These are phyloP conservation scores for Eolophus roseicapilla DNA, from an alignment of 2,113 vertebrate species.

Conservation along the genomic window DNA sequence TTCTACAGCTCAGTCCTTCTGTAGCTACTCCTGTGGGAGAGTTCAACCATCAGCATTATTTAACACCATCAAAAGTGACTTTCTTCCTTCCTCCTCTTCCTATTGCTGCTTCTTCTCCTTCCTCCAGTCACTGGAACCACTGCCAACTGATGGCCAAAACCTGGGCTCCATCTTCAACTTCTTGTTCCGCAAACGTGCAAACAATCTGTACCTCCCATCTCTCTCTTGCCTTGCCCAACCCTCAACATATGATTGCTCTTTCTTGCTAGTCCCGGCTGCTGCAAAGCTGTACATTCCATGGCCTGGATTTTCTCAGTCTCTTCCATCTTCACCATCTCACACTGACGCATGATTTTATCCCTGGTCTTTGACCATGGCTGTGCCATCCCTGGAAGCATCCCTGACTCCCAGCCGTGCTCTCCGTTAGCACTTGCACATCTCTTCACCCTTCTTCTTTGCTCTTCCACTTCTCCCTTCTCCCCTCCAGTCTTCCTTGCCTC, in stretches of 20 bases:
- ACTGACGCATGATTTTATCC: not conserved
- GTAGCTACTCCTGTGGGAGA: not conserved
- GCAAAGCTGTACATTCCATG: not conserved
- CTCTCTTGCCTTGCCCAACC: not conserved
- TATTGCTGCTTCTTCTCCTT: accelerated
- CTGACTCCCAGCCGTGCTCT: not conserved
- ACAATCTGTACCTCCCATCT: not conserved
- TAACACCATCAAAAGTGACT: not conserved
- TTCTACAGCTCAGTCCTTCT: not conserved
- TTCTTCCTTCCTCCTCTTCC: not conserved
- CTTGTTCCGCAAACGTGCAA: not conserved
- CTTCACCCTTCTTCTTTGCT: not conserved
- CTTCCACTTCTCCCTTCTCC: not conserved
- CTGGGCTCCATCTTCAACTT: not conserved
- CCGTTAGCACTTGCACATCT: not conserved
- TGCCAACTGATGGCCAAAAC: not conserved
- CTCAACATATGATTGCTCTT: not conserved
- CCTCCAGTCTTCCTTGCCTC: not conserved
- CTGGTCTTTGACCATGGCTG: not conserved
- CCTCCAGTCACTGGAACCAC: not conserved
- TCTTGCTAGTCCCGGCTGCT: not conserved
- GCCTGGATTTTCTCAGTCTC: not conserved
- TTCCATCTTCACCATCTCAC: accelerated
- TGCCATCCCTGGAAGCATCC: not conserved
- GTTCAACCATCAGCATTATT: not conserved